Conservation (phyloP, 2,888 invertebrate genomes). For the Hypomecis punctinalis region DNA sequence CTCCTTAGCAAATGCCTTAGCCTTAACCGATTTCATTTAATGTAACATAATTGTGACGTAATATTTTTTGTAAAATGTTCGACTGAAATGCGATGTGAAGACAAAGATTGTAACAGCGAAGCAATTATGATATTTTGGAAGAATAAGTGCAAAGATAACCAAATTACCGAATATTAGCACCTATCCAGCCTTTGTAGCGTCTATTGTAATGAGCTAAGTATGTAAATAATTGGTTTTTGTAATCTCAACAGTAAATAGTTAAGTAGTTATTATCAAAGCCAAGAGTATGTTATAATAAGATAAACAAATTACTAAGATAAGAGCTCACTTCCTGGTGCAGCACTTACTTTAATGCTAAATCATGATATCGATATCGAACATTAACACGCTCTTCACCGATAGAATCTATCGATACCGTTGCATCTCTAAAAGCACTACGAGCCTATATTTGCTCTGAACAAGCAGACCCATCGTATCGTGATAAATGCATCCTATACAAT, state of each 20-base stretch:
- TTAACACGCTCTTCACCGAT: conserved; percentile 46
- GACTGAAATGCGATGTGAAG: no score
- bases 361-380: conserved; percentile 10
- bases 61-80: no score
- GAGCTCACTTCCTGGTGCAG: not conserved
- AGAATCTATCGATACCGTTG: conserved; percentile 49
- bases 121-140: no score
- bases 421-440: conserved; percentile 35
- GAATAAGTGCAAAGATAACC: no score
- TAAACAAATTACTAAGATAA: not conserved
- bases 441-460: conserved; percentile 43
- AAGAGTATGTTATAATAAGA: not conserved
- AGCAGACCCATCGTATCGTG: conserved; percentile 45
- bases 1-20: not conserved
- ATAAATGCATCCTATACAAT: conserved; percentile 67
- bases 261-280: not conserved
- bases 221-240: no score
- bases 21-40: no score
- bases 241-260: no score
- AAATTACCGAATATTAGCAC: no score
- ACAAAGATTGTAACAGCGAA: no score
- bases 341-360: not conserved
- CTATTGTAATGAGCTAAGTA: no score
- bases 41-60: no score
- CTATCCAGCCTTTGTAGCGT: no score